A percentile compares a stretch with the other conserved stretches of the same genome.
Evolutionary conservation across 2,888 invertebrate genomes (phyloP).

Genomic region (Protonemura montana): DNA sequence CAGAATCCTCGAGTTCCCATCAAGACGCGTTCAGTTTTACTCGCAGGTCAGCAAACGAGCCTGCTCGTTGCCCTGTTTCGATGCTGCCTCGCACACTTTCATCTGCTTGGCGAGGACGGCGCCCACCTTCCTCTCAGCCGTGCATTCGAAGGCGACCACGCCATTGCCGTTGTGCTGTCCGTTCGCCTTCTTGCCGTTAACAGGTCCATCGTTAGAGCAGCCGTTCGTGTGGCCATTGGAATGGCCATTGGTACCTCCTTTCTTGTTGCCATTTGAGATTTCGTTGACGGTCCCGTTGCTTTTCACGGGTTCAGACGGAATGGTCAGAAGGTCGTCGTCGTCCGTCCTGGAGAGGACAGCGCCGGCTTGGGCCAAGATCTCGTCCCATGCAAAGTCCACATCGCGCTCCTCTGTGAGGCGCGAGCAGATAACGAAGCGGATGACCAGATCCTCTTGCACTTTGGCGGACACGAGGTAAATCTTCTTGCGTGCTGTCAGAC

Average conservation of each 20-base stretch:
- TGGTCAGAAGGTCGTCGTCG: conserved; percentile 15
- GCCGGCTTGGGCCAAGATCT: conserved; percentile 69
- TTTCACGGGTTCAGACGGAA: neutral
- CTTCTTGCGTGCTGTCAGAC: conserved; percentile 76
- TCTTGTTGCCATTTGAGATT: no score
- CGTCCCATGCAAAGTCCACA: conserved; percentile 78
- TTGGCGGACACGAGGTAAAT: conserved; percentile 84
- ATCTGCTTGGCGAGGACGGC: neutral
- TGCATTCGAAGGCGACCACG: neutral
- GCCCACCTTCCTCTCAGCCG: neutral
- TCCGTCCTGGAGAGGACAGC: conserved; percentile 44
- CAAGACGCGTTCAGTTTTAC: no score
- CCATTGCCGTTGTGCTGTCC: neutral
- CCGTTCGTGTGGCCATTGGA: neutral
- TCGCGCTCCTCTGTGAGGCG: conserved; percentile 74
- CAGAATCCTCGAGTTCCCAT: no score
- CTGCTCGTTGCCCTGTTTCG: no score
- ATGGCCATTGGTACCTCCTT: conserved; percentile 16
- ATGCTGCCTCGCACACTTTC: neutral
- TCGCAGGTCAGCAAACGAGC: no score
- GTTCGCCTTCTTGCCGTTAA: neutral
- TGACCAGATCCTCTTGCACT: conserved; percentile 71
- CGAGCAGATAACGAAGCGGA: conserved; percentile 86
- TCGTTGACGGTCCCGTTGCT: neutral
- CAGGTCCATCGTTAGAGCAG: neutral